Base-by-base conservation (phyloP, 2,797 vertebrate genomes). In the Clarias pachynema region DNA sequence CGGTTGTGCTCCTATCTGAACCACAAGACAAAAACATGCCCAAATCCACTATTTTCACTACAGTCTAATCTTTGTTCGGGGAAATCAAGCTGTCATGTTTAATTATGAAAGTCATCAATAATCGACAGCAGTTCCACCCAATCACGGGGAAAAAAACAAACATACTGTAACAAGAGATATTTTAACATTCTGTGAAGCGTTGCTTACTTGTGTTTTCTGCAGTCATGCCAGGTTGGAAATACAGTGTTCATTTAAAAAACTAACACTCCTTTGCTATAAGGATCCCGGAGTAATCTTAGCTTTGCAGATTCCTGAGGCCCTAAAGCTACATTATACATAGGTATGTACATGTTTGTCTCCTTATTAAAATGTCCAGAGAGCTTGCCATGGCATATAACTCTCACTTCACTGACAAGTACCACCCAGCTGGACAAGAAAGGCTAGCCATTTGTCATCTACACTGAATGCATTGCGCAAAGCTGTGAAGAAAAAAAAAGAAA, bases 381-480 rank as follows among this genome's bases (percentile, higher is more conserved):
- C 79, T 83, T 82, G 85, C 44, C 87, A 85, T 74, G 34, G 72
- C 68, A 84, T 87, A 83, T 85, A 86, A 74, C 81, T 83, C 84
- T 86, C 63, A 60, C 82, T 88, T 72, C 82, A 84, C 78, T 87
- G 84, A 90, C n/a, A 2, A 44, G 56, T 81, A 80, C 92, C 93
- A 93, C 89, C 86, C 89, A 91, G 90, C 82, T 85, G 60, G 86
- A 82, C 63, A 68, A 77, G 85, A 89, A 82, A 85, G 86, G 82
- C 79, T 57, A 88, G 88, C 90, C 89, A 88, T 91, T 88, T 16
- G 85, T 90, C 89, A 90, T 89, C 89, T 60, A 82, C 24, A 7
- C 44, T 82, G 89, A 90, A 92, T 53, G 86, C 69, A 85, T 90
- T 85, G 85, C 86, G 79, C 56, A 63, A 74, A 29, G n/a, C 83